These are phyloP conservation scores for Dinoponera quadriceps DNA, from an alignment of 1,140 invertebrate genomes.

Conservation along the genomic window DNA sequence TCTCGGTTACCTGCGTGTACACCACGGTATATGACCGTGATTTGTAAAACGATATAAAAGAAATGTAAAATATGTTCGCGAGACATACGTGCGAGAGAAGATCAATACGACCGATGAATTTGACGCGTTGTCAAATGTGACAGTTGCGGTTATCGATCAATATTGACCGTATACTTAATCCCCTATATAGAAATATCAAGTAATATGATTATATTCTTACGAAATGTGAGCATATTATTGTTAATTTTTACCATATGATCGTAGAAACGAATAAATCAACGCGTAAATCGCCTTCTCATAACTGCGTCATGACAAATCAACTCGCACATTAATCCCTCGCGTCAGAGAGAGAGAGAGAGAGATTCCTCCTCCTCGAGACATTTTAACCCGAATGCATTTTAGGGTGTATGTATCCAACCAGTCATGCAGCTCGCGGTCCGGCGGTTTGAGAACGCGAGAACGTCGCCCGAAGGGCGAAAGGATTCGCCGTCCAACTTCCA, in stretches of 20 bases:
- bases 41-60: neutral
- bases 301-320: no score
- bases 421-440: conserved; percentile 30
- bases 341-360: conserved; percentile 1
- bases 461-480: conserved; percentile 64
- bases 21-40: neutral
- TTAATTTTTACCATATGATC: no score
- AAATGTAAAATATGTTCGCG: neutral
- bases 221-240: no score
- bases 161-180: no score
- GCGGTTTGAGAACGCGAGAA: conserved; percentile 50
- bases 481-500: conserved; percentile 54
- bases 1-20: neutral
- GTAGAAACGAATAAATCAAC: no score
- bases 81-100: neutral
- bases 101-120: no score
- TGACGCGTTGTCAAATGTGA: no score
- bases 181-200: no score
- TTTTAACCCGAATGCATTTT: conserved; percentile 9
- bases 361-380: neutral
- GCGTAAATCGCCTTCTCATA: no score
- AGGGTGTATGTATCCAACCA: conserved; percentile 25
- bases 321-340: neutral
- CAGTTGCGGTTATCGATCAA: no score
- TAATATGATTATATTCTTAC: no score